Evolutionary conservation across 2,888 invertebrate genomes (phyloP), one percentile per base, ranked within the genome.

Genomic region (Busseola fusca): DNA sequence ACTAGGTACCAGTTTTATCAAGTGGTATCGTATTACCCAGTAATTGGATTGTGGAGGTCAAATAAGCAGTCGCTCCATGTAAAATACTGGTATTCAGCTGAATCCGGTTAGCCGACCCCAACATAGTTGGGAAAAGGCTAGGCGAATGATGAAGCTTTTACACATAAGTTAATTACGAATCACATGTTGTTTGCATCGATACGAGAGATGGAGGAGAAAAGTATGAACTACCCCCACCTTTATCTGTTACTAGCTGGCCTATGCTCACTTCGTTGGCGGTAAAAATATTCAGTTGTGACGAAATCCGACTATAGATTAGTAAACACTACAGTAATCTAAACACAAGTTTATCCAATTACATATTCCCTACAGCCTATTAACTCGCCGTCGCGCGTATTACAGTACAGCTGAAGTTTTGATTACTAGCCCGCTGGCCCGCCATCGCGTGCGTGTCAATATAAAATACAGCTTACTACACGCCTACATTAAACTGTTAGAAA

Each of bases 361-460:
- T 18, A 45, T 30, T 40, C 54, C 21, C 1, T 37, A 54, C 27
- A 10, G 34, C 18, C 65, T 48, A 74, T 42, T 25, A 37, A 48
- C 25, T 56, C 37, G n/a, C 75, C 9, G 37, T n/a, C 14, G 10
- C 1, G 18, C 56, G 48, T 58, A 65, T 65, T 45, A 18, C 56
- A 21, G 25, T 52, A 45, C 27, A 52, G 65, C n/a, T 80, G 69
- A 69, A 81, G 58, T 65, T 78, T 65, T 66, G 68, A 81, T 78
- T 72, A 30, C 40, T 9, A 37, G 50, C 5, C 9, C 50, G 21
- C 27, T 27, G 27, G 30, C 7, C 1, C 27, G 25, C 21, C 25
- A 59, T 68, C 76, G 83, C 83, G 76, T 81, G 80, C 80, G 58
- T 74, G 69, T 64, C 74, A 65, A 64, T 67, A 62, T 65, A 80